Evolutionary conservation across 2,888 invertebrate genomes (phyloP), one percentile per base, ranked within the genome.

Genomic region (Ophioninae sp.): DNA sequence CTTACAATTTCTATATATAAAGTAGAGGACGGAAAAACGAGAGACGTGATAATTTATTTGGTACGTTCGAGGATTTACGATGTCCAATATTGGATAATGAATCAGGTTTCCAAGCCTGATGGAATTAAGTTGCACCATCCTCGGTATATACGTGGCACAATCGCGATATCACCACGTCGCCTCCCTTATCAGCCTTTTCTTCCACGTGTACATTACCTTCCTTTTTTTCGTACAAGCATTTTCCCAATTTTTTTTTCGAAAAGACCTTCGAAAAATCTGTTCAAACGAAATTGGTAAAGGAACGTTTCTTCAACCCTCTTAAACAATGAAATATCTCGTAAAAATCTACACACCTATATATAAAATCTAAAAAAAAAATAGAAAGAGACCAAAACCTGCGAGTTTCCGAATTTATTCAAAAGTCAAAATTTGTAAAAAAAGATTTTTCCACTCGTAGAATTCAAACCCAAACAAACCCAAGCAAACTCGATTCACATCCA

Each of bases 41-140:
- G 62, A 79, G 68, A 81, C 81, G 84, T 87, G 87, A 91, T 92
- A 90, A 90, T 90, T 92, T 91, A 92, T 92, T 91, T 91, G 89
- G 85, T 87, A 88, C 86, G 82, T 85, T 85, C 81, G 80, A 75
- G 88, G 89, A 92, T 92, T 92, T 92, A 92, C 90, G 90, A 88
- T 85, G 88, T 62, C 88, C 90, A 89, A 93, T 92, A 92, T 93
- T 93, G 92, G 92, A 91, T 91, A 92, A 93, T 93, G 91, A 93
- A 93, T 92, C 92, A 92, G 91, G 91, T 87, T 88, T 89, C 90
- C 72, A 67, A 81, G 84, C 90, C 89, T 92, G 91, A 92, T 92
- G 90, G 88, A 92, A 92, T 92, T 92, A 92, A 90, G 88, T 89
- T 85, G 88, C 68, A 74, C 68, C 44, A 67, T 83, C 79, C 50